Conservation (phyloP, 2,888 invertebrate genomes). For the Actias luna region DNA sequence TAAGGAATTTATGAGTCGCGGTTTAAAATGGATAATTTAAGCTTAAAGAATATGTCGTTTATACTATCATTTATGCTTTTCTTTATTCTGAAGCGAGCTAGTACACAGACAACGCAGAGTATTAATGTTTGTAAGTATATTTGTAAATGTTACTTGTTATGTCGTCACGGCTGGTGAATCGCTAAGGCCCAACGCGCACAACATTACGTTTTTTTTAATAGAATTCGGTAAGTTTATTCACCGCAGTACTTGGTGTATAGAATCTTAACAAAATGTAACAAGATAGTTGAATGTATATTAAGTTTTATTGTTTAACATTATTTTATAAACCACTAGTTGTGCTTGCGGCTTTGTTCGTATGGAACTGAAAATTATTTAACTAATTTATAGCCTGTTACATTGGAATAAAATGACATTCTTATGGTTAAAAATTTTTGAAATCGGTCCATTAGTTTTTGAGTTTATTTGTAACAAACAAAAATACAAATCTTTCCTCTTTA, state of each 20-base stretch:
- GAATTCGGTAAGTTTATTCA: slow-evolving; percentile 18
- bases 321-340: too few species aligned
- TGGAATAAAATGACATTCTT: too few species aligned
- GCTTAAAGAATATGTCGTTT: slow-evolving; percentile 32
- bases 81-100: slow-evolving; percentile 33
- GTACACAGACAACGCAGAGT: slow-evolving; percentile 85
- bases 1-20: neutral
- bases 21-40: neutral
- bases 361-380: too few species aligned
- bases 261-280: neutral
- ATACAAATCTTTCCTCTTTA: neutral
- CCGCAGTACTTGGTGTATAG: slow-evolving; percentile 11
- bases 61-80: slow-evolving; percentile 40
- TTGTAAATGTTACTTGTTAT: slow-evolving; percentile 6
- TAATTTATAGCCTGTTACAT: too few species aligned
- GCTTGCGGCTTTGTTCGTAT: too few species aligned
- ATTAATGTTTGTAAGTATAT: slow-evolving; percentile 86
- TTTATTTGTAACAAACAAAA: too few species aligned
- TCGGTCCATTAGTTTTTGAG: too few species aligned
- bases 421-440: too few species aligned
- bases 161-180: slow-evolving; percentile 15
- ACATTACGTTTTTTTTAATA: slow-evolving; percentile 16
- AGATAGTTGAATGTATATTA: neutral
- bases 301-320: neutral
- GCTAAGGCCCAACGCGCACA: slow-evolving; percentile 19